Percentiles rank a stretch among this genome's conserved stretches.
These are phyloP conservation scores for Progne subis DNA, from an alignment of 2,113 vertebrate genomes.

Conservation along the genomic window DNA sequence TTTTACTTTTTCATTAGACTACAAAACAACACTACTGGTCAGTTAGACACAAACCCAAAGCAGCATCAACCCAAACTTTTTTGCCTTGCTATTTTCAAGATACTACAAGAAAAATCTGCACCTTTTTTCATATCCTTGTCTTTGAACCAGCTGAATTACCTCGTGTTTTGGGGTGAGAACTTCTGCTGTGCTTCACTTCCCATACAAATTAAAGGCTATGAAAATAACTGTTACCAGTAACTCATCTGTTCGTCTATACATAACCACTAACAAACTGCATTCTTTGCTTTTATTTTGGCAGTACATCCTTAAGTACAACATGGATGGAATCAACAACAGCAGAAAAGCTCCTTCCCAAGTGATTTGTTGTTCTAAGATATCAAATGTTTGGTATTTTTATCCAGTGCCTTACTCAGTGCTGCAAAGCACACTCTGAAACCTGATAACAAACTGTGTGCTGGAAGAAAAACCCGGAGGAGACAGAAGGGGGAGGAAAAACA, in stretches of 20 bases:
- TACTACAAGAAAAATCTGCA: neutral
- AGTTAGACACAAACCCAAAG: neutral
- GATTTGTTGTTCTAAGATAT: slow-evolving; percentile 39
- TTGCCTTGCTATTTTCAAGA: neutral
- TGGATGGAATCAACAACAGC: neutral
- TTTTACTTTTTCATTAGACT: neutral
- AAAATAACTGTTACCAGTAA: neutral
- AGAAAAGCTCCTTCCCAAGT: slow-evolving; percentile 11
- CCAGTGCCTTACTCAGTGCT: slow-evolving; percentile 22
- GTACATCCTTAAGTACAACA: neutral
- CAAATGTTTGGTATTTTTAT: slow-evolving; percentile 39
- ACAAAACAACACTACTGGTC: neutral
- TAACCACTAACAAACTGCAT: neutral
- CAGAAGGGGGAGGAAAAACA: neutral
- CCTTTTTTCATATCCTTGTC: neutral
- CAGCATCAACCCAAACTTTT: neutral
- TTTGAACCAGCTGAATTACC: neutral
- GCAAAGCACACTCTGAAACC: slow-evolving; percentile 32
- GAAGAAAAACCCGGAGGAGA: slow-evolving; percentile 21
- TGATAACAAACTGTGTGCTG: neutral
- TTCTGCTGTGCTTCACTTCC: neutral
- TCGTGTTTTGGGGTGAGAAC: neutral
- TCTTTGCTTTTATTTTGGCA: slow-evolving; percentile 1
- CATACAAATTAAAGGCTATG: neutral
- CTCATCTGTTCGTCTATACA: neutral